Base-by-base conservation (phyloP, 2,888 invertebrate species). In the Lasioglossum pauxillum region DNA sequence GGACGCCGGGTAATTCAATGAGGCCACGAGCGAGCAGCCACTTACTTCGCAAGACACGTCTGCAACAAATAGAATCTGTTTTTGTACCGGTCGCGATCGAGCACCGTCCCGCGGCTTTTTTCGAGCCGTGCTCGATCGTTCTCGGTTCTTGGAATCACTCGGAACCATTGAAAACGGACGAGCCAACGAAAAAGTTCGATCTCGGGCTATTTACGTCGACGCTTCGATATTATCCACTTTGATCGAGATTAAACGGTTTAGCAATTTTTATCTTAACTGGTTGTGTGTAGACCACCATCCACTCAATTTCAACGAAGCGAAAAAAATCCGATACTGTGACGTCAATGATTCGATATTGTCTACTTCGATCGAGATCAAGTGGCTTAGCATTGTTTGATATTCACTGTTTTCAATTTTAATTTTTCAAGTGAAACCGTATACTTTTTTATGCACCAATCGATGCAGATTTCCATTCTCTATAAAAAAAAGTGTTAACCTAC, bases 1-100 rank as follows among this genome's bases (percentile, higher is more conserved):
- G 49, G 49, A 72, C 77, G 60, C 80, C 77, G 53, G 38, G 78
- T 75, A 73, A 82, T 74, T 82, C 78, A 75, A 79, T 38, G 78
- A 78, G 74, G 67, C 75, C 80, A 46, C 77, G 67, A 77, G 77
- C 60, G 64, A 27, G 23, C 41, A n/a, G 71, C 44, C 41, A 69
- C 76, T 81, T 31, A 57, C 44, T 57, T 35, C 44, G 10, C n/a
- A 38, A 27, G 64, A 77, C 49, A 35, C 73, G 60, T 31, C 64
- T 49, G 44, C 44, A 64, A 53, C 74, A 67, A 82, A 78, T 78
- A 64, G 69, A 78, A 78, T 46, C 53, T 69, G 78, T 78, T 75
- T 75, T 78, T 74, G 35, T 44, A 44, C 19, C 27, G 31, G n/a
- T 69, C 27, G 27, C 60, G 73, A 60, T 78, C 53, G 60, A 31